Base-by-base conservation (phyloP, 2,113 vertebrate species). In the Ceyx margarethae region DNA sequence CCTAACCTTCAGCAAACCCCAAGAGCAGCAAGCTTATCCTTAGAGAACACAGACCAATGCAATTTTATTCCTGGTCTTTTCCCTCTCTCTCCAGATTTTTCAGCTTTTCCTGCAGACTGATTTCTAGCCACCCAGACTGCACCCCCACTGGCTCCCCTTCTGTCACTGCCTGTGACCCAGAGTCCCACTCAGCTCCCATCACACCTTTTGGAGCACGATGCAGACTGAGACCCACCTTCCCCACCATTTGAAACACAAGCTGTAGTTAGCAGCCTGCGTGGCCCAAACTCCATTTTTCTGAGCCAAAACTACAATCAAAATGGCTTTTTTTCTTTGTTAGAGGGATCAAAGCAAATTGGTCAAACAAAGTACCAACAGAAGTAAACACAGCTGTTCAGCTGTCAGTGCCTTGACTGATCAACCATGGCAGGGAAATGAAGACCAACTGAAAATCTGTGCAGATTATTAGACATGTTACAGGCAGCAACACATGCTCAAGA, bases 301-400 rank as follows among this genome's bases (percentile, higher is more conserved):
- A 84, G 45, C n/a, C 35, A 91, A 87, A 81, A n/a, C 0, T 13
- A 90, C 53, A 64, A 53, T 68, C 37, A 88, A 77, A 81, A 78
- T 72, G 53, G 5, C 14, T 84, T 74, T 78, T 78, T 90, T 54
- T 64, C 61, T 90, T 87, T 86, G 74, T 81, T 51, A 53, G 53
- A 67, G 15, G 8, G 40, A 92, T 81, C 86, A 93, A 84, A 87
- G 87, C 35, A 90, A 94, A 89, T 67, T 60, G 91, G 86, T 86
- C 69, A 91, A 93, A 87, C 65, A 37, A 90, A 95, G 50, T 42
- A 68, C 69, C 81, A 89, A 48, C 23, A 64, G 62, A 81, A 72
- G 45, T 51, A 93, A 95, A 93, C 78, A 92, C 81, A 91, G 81
- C 69, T 92, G 81, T 81, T 93, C 5, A 0, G 51, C 68, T 93